Percentiles rank a stretch among this genome's conserved stretches.
These are phyloP conservation scores for Nyctereutes procyonoides DNA, from an alignment of 2,113 vertebrate genomes.

Conservation along the genomic window DNA sequence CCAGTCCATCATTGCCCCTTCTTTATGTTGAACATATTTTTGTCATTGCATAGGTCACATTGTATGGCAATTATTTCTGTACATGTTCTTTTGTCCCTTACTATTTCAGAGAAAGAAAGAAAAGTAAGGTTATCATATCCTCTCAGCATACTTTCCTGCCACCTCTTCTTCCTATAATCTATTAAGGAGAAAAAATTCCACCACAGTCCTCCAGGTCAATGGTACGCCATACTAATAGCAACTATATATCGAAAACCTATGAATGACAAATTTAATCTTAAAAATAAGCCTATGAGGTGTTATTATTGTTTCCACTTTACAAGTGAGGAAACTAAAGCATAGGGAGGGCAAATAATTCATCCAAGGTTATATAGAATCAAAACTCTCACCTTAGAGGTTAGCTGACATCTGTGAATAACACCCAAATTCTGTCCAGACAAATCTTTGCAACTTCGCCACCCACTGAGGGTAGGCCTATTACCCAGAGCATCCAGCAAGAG, in stretches of 20 bases:
- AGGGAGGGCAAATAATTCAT: not conserved
- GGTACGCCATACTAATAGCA: not conserved
- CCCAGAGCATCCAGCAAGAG: not conserved
- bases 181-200: not conserved
- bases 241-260: not conserved
- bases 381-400: not conserved
- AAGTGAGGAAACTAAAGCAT: not conserved
- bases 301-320: not conserved
- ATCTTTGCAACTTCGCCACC: not conserved
- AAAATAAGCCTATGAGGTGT: not conserved
- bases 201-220: not conserved
- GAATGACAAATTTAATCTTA: slow-evolving; percentile 2
- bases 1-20: not conserved
- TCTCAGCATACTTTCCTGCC: not conserved
- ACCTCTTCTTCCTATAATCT: not conserved
- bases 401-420: not conserved
- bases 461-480: not conserved
- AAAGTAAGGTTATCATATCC: not conserved
- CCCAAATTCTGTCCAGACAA: not conserved
- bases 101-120: slow-evolving; percentile 2
- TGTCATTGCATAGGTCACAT: not conserved
- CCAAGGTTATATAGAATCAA: not conserved
- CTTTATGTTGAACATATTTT: not conserved
- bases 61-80: not conserved
- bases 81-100: not conserved